These are phyloP conservation scores for Hyperoodon ampullatus DNA, from an alignment of 2,113 vertebrate genomes.

Conservation along the genomic window DNA sequence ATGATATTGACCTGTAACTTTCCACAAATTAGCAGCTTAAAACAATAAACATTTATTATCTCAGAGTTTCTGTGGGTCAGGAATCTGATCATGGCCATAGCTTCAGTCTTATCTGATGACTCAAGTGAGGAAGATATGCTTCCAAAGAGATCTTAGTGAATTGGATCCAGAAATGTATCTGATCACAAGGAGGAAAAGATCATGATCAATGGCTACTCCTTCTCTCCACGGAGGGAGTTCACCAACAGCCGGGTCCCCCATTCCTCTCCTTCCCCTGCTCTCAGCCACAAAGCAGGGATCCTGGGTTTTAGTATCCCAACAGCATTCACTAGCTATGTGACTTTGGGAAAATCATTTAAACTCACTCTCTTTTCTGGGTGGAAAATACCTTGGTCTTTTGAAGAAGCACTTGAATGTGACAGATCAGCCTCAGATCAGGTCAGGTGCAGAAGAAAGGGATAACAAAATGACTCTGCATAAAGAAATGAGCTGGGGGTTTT, in stretches of 20 bases:
- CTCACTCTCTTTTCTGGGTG: neutral
- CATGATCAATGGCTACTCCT: rapidly evolving
- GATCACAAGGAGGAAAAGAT: too few species aligned
- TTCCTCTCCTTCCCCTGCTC: too few species aligned
- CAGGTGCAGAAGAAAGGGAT: neutral
- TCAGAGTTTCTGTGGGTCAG: neutral
- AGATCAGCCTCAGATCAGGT: neutral
- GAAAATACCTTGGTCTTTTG: neutral
- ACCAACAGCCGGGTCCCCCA: rapidly evolving
- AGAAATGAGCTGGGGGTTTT: neutral
- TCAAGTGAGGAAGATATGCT: neutral
- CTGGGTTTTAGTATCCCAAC: neutral
- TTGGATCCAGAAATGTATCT: neutral
- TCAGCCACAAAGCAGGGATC: neutral
- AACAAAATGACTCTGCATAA: neutral
- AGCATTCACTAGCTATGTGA: neutral
- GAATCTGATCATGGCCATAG: neutral
- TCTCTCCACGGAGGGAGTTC: rapidly evolving
- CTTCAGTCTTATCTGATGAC: neutral
- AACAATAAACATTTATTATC: neutral
- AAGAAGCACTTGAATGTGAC: neutral
- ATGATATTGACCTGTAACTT: neutral
- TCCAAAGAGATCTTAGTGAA: neutral
- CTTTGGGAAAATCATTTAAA: neutral
- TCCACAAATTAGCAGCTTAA: neutral